Percentiles rank a stretch among this genome's conserved stretches.
These are phyloP conservation scores for Synanthedon tipuliformis DNA, from an alignment of 2,888 invertebrate genomes.

Conservation along the genomic window DNA sequence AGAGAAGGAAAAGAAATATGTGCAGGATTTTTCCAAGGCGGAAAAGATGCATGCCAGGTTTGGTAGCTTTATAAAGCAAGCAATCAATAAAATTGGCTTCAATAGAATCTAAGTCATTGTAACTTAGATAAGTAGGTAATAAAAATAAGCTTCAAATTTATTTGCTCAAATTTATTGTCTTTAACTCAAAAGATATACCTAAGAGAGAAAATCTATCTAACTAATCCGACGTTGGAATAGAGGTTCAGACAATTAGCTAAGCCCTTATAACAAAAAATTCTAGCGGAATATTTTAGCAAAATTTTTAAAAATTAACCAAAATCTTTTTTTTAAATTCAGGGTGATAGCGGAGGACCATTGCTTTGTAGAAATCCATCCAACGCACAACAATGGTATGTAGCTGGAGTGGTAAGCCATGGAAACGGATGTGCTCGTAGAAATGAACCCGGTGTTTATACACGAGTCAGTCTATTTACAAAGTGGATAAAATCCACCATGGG, in stretches of 20 bases:
- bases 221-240: not conserved
- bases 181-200: too few species aligned
- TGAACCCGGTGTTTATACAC: conserved; percentile 86
- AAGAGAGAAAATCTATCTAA: not conserved
- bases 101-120: not conserved
- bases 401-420: conserved; percentile 88
- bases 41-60: conserved; percentile 84
- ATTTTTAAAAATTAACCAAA: too few species aligned
- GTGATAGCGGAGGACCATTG: conserved; percentile 87
- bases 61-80: not conserved
- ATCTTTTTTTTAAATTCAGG: conserved; percentile 43
- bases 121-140: not conserved
- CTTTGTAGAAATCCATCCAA: conserved; percentile 79
- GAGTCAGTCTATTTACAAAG: conserved; percentile 78
- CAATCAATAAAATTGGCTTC: not conserved
- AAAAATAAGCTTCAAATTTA: not conserved
- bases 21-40: conserved; percentile 80
- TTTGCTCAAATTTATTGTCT: too few species aligned
- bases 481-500: conserved; percentile 78
- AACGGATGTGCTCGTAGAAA: conserved; percentile 84
- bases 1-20: conserved; percentile 78
- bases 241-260: not conserved
- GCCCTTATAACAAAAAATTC: not conserved
- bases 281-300: too few species aligned
- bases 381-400: conserved; percentile 80